Evolutionary conservation across 2,888 invertebrate species (phyloP), one percentile per base, ranked within the genome.

Genomic region (Yponomeuta plumbellus): DNA sequence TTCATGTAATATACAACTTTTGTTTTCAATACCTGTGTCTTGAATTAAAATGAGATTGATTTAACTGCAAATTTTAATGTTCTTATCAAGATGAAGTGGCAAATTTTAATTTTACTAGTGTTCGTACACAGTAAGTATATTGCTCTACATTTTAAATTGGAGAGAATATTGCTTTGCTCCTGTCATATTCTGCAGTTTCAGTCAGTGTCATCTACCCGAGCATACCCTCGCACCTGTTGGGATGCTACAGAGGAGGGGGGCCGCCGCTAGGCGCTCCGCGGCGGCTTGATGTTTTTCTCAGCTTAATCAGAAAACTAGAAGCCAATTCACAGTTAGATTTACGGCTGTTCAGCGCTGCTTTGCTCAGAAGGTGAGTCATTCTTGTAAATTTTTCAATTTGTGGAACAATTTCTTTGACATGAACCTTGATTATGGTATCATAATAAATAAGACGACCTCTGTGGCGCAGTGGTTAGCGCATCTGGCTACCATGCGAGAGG

Each of bases 291-390:
- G 86, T 93, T 0, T 84, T 94, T 66, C 81, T 94, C 23, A 94
- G 94, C 66, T 78, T 95, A 13, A 72, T 95, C 44, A 89, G 92
- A 72, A 94, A 93, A 80, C 79, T 94, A 66, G 95, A 95, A 76
- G 77, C 81, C 66, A 84, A 90, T 58, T 84, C 86, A 1, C 89
- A 88, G 70, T 82, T 92, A 8, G 91, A 94, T 73, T 85, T 94
- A 76, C 86, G 94, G 74, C 76, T 91, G 68, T 81, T 94, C 62
- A 89, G 92, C 67, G 86, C 92, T 17, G 87, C 92, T 10, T 78
- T 94, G 70, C 78, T 94, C 2, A 92, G 93, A 78, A 92, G 92
- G 94, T 94, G 83, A 75, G 73, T 52, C 17, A 52, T 52, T 52
- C 17, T 52, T 34, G 34, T 10, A 34, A 44, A 8, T 8, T 44